Evolutionary conservation across 2,888 invertebrate genomes (phyloP).

Genomic region (Molanna angustata): DNA sequence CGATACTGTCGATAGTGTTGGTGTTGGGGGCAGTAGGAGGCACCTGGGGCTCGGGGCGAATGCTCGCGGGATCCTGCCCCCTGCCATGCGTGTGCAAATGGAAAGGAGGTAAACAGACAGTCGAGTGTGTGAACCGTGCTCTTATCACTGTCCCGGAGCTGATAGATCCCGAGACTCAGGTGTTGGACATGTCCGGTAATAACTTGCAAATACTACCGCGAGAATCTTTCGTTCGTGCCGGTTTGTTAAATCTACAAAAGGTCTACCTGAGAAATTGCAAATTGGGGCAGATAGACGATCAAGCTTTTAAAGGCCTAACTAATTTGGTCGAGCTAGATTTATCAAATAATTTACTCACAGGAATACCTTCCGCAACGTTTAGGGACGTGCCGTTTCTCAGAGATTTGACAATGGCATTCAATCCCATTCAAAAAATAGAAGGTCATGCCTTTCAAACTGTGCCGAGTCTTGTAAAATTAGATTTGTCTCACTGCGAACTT

Average conservation of each 20-base stretch:
- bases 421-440: slow-evolving; percentile 79
- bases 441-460: slow-evolving; percentile 71
- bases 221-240: slow-evolving; percentile 78
- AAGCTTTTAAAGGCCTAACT: slow-evolving; percentile 81
- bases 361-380: slow-evolving; percentile 78
- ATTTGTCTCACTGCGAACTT: slow-evolving; percentile 79
- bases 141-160: slow-evolving; percentile 82
- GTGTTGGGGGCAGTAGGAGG: slow-evolving; percentile 16
- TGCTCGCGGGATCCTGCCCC: slow-evolving; percentile 64
- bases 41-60: slow-evolving; percentile 36
- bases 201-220: slow-evolving; percentile 79
- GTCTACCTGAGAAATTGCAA: slow-evolving; percentile 81
- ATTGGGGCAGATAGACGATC: slow-evolving; percentile 80
- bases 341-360: slow-evolving; percentile 77
- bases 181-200: slow-evolving; percentile 85
- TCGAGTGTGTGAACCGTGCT: slow-evolving; percentile 82
- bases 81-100: slow-evolving; percentile 86
- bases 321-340: slow-evolving; percentile 89
- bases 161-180: slow-evolving; percentile 86
- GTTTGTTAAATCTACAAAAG: slow-evolving; percentile 82
- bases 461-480: slow-evolving; percentile 76
- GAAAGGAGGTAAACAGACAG: slow-evolving; percentile 92
- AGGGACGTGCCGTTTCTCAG: slow-evolving; percentile 77
- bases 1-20: slow-evolving; percentile 18
- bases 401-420: slow-evolving; percentile 75